phyloP scores from a whole-genome alignment of 2,113 vertebrate species.

The Protobothrops flavoviridis region DNA sequence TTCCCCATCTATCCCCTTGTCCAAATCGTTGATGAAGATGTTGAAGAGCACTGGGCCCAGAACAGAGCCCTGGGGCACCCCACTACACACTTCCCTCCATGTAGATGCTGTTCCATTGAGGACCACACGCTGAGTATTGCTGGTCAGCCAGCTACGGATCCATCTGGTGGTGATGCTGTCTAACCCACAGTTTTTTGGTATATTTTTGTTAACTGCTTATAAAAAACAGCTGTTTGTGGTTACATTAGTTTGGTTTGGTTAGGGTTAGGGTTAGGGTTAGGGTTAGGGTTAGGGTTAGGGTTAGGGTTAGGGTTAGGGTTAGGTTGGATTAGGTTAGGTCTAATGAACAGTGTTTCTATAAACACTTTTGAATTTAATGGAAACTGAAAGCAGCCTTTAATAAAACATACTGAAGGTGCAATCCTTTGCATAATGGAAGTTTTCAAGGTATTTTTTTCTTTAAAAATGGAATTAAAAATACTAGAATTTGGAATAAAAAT shows the following conservation, averaged over 20 bases:
- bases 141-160: too few relatives aligned
- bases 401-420: background rate
- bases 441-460: background rate
- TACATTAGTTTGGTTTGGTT: background rate
- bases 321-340: too few relatives aligned
- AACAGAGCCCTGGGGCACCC: too few relatives aligned
- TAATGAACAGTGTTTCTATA: too few relatives aligned
- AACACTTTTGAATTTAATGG: background rate
- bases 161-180: too few relatives aligned
- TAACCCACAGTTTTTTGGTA: background rate
- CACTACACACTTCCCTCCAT: too few relatives aligned
- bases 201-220: background rate
- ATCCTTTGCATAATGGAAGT: background rate
- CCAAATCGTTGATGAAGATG: too few relatives aligned
- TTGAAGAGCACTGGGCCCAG: too few relatives aligned
- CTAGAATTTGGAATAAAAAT: background rate
- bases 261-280: background rate
- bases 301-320: background rate
- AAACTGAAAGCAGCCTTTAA: background rate
- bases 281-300: background rate
- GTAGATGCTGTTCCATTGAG: too few relatives aligned
- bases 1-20: too few relatives aligned
- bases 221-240: background rate
- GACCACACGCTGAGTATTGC: too few relatives aligned
- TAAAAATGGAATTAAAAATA: background rate